These are phyloP conservation scores for Zelleria hepariella DNA, from an alignment of 2,888 invertebrate species.

Conservation along the genomic window DNA sequence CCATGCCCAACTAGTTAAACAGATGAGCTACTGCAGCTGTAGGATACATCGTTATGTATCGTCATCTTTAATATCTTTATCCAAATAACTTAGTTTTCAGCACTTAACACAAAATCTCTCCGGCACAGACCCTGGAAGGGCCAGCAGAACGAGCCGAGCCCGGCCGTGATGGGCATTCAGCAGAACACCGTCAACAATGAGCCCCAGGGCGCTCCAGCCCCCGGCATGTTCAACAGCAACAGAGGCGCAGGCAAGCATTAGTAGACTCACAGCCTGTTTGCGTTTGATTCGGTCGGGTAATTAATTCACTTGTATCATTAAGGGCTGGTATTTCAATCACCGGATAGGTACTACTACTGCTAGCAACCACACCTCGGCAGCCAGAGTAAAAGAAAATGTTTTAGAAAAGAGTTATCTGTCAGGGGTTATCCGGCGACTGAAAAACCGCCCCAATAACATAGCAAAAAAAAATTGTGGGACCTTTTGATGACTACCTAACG, in stretches of 20 bases:
- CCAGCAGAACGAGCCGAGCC: constrained; percentile 60
- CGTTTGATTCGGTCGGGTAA: background rate
- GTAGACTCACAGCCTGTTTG: constrained; percentile 13
- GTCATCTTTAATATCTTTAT: no score
- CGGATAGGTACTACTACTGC: no score
- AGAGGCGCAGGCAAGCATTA: constrained; percentile 39
- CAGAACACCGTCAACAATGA: constrained; percentile 50
- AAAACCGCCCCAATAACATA: no score
- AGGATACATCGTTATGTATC: no score
- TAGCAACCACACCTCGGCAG: no score
- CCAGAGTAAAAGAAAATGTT: no score
- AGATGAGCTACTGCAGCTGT: no score
- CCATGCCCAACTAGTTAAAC: no score
- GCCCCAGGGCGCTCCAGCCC: constrained; percentile 40
- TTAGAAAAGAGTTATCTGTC: no score
- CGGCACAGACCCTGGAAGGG: constrained; percentile 53
- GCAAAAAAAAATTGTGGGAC: no score
- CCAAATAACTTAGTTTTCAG: background rate
- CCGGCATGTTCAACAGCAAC: constrained; percentile 60
- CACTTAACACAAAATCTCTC: background rate
- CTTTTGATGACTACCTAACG: no score
- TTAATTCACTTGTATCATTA: constrained; percentile 6
- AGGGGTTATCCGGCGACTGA: no score
- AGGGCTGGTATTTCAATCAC: constrained; percentile 11
- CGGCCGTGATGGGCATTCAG: constrained; percentile 55